Base-by-base conservation (phyloP, 2,113 vertebrate genomes). In the Podarcis cretensis region DNA sequence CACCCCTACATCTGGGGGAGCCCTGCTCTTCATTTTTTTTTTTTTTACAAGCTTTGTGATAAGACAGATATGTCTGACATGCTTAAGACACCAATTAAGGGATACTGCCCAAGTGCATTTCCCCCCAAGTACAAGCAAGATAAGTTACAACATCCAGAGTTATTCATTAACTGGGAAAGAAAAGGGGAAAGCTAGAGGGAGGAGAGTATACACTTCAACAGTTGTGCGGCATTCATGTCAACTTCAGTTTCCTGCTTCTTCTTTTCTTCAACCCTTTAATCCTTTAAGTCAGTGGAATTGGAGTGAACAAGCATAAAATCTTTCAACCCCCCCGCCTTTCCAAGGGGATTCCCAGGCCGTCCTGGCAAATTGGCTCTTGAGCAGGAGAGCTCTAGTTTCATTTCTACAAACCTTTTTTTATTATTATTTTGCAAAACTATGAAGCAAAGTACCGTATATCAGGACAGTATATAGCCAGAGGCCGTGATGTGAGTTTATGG, bases 111-210 rank as follows among this genome's bases (percentile, higher is more conserved):
- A 76, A 90, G 35, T 77, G 76, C 68, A 88, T 88, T 93, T 94
- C 88, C 90, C 35, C 1, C 84, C 63, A 87, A 54, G 27, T 89
- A 88, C 76, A 81, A 74, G 68, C 92, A 89, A 93, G 79, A 76
- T 95, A 89, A 85, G 69, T 91, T 90, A 92, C 78, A 91, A 68
- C 69, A 87, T 81, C 85, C 85, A 80, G 77, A 93, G 81, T 90
- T 94, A 89, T 92, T 94, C 93, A 93, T 79, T 89, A 81, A 83
- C 89, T 87, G 88, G 63, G 23, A 89, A 92, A 89, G 86, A 92
- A 89, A 93, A 91, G 14, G 25, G 2, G 40, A 30, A 9, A 3
- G 18, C 73, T 63, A 32, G 30, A 14, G 63, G 83, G 14, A 78
- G 40, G 66, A 0, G 8, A n/a, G 79, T 77, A 10, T 68, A 35